These are phyloP conservation scores for Saturnia japonica DNA, from an alignment of 2,888 invertebrate genomes.

Conservation along the genomic window DNA sequence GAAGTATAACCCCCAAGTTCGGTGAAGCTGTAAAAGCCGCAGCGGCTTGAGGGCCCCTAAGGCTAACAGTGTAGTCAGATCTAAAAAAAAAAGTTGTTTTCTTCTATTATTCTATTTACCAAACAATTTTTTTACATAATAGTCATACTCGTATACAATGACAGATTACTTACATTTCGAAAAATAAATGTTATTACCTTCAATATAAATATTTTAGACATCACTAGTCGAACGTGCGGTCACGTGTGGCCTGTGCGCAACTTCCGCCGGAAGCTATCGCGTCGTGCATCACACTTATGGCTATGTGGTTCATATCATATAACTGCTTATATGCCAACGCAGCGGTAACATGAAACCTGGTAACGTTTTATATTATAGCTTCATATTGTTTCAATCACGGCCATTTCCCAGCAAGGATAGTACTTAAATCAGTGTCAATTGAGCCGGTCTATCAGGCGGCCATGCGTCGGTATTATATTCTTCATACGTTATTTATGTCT, in stretches of 20 bases:
- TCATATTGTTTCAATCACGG: slow-evolving; percentile 49
- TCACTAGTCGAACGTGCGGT: slow-evolving; percentile 41
- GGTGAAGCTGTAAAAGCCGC: too few species aligned
- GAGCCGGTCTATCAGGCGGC: slow-evolving; percentile 43
- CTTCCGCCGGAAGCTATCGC: slow-evolving; percentile 75
- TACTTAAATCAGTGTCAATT: slow-evolving; percentile 62
- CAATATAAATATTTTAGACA: background rate
- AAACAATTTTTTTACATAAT: too few species aligned
- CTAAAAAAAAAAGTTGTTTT: too few species aligned
- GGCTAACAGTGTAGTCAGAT: too few species aligned
- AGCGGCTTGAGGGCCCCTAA: too few species aligned
- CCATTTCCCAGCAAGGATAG: slow-evolving; percentile 56
- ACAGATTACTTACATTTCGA: background rate
- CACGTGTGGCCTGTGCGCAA: slow-evolving; percentile 74
- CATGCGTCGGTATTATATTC: slow-evolving; percentile 43
- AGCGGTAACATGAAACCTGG: slow-evolving; percentile 47
- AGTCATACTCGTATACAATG: too few species aligned
- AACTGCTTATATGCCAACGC: slow-evolving; percentile 40
- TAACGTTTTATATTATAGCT: slow-evolving; percentile 43
- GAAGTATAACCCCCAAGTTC: too few species aligned
- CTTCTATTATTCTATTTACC: too few species aligned
- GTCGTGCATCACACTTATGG: slow-evolving; percentile 50
- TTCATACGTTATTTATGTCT: slow-evolving; percentile 42
- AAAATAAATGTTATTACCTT: background rate
- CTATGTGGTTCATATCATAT: slow-evolving; percentile 42